These are phyloP conservation scores for Piaya cayana DNA, from an alignment of 2,113 vertebrate genomes.

Conservation along the genomic window DNA sequence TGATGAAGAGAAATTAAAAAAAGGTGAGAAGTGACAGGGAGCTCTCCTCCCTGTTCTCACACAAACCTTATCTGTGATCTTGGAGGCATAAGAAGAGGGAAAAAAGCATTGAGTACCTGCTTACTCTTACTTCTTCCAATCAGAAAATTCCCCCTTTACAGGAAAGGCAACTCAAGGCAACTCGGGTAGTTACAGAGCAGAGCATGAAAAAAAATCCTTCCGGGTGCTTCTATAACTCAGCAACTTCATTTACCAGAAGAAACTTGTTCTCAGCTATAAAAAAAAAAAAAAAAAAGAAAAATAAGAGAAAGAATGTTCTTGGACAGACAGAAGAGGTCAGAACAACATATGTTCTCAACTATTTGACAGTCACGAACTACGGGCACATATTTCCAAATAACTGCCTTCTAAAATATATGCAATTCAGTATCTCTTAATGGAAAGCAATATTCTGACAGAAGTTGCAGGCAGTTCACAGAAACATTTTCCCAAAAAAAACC, in stretches of 20 bases:
- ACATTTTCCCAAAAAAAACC: neutral
- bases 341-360: neutral
- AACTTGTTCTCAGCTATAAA: neutral
- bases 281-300: no score
- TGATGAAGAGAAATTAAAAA: neutral
- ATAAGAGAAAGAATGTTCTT: neutral
- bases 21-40: neutral
- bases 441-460: neutral
- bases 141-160: neutral
- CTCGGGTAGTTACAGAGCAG: neutral
- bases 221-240: neutral
- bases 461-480: neutral
- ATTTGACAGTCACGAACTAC: neutral
- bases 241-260: neutral
- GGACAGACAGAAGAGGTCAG: neutral
- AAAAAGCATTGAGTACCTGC: neutral
- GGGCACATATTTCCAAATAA: neutral
- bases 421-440: neutral
- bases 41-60: neutral
- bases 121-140: neutral
- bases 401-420: neutral
- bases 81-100: rapidly evolving
- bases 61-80: neutral
- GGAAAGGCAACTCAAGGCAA: neutral
- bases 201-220: neutral